Conservation (phyloP, 2,113 vertebrate species). For the Centrocercus urophasianus region DNA sequence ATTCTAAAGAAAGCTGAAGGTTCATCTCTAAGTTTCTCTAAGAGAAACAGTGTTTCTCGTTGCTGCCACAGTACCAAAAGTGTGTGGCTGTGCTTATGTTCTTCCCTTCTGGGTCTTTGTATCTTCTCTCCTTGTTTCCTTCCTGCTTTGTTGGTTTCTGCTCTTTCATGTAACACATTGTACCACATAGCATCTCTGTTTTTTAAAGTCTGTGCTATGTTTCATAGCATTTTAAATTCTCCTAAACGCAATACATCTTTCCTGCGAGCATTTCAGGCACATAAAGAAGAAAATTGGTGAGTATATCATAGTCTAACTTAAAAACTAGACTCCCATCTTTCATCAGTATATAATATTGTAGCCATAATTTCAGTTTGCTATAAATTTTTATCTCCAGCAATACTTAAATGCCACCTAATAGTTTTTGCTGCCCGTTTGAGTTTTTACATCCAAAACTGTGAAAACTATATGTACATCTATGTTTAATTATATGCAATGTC, state of each 20-base stretch:
- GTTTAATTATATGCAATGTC: neutral
- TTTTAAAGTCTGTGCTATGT: neutral
- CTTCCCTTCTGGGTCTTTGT: neutral
- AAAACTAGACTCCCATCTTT: neutral
- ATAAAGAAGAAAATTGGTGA: constrained; percentile 99
- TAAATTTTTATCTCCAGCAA: neutral
- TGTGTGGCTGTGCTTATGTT: fast-evolving
- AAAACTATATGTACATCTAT: neutral
- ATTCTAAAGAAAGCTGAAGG: neutral
- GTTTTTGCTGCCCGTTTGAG: neutral
- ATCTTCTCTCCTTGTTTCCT: neutral
- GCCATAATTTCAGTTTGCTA: neutral
- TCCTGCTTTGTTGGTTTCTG: neutral
- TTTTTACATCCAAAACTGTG: neutral
- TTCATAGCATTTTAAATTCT: neutral
- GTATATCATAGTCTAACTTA: constrained; percentile 1
- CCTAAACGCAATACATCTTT: constrained; percentile 89
- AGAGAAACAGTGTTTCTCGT: neutral
- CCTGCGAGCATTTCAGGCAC: constrained; percentile 92
- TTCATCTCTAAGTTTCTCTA: neutral
- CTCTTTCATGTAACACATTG: neutral
- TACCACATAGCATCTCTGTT: neutral
- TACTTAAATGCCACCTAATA: neutral
- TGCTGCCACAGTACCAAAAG: neutral
- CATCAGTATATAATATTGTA: neutral